Evolutionary conservation across 2,113 vertebrate species (phyloP).

Genomic region (Salminus brasiliensis): DNA sequence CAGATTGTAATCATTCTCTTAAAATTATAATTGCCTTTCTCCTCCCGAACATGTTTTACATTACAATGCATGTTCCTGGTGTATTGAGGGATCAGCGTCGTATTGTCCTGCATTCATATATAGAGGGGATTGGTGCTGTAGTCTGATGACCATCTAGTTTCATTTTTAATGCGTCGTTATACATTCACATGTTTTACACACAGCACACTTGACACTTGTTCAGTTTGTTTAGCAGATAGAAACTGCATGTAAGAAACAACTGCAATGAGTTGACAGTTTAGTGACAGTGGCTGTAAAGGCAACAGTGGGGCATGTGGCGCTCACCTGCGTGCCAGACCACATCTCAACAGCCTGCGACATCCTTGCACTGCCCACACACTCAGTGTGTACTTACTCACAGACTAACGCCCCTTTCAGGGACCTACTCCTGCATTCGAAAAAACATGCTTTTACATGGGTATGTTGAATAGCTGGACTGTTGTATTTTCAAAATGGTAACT

Average conservation of each 20-base stretch:
- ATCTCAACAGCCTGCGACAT: slow-evolving; percentile 37
- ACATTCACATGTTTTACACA: not conserved
- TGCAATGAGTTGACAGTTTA: not conserved
- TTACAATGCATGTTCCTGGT: slow-evolving; percentile 51
- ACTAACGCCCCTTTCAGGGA: not conserved
- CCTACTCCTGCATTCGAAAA: not conserved
- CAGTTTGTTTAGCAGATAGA: not conserved
- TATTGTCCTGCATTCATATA: slow-evolving; percentile 29
- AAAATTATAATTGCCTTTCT: slow-evolving; percentile 50
- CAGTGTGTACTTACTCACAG: not conserved
- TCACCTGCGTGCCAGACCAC: slow-evolving; percentile 27
- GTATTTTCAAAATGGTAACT: no score
- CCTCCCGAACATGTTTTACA: slow-evolving; percentile 55
- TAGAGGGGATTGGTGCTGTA: slow-evolving; percentile 2
- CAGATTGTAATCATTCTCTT: slow-evolving; percentile 54
- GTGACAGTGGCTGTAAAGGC: not conserved
- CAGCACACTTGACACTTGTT: not conserved
- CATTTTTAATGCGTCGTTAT: not conserved
- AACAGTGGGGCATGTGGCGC: slow-evolving; percentile 7
- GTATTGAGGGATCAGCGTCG: slow-evolving; percentile 37
- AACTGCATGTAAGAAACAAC: not conserved
- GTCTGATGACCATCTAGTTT: not conserved
- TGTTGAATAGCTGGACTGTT: no score
- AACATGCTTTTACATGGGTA: not conserved
- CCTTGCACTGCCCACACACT: slow-evolving; percentile 9